phyloP scores from a whole-genome alignment of 2,888 invertebrate genomes.

The Rhodophaea formosa region DNA sequence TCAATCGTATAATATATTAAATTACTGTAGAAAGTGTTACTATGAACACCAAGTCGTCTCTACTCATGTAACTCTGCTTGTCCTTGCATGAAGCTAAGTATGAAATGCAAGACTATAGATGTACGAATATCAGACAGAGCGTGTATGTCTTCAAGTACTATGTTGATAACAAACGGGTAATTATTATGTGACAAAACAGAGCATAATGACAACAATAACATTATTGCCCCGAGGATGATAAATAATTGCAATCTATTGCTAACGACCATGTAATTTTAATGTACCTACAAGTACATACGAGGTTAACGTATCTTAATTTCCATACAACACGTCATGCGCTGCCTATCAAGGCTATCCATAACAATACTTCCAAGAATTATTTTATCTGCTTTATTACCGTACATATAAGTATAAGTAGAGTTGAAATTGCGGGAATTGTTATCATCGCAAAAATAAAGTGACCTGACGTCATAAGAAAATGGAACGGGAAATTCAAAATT shows the following conservation, averaged over 20 bases:
- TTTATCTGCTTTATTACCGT: constrained; percentile 3
- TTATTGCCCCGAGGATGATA: background rate
- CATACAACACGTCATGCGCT: constrained; percentile 30
- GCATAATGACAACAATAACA: constrained; percentile 1
- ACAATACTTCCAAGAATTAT: background rate
- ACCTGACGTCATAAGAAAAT: constrained; percentile 8
- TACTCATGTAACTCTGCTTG: too few species aligned
- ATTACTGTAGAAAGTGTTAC: too few species aligned
- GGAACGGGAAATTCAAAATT: constrained; percentile 25
- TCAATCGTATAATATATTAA: too few species aligned
- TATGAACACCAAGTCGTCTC: too few species aligned
- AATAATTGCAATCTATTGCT: constrained; percentile 1
- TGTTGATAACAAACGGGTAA: background rate
- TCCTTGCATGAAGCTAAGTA: too few species aligned
- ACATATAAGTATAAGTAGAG: background rate
- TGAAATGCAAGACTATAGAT: too few species aligned
- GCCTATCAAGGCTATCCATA: constrained; percentile 23
- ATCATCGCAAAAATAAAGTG: background rate
- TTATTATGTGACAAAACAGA: background rate
- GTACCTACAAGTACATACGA: constrained; percentile 20
- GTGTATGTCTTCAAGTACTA: too few species aligned
- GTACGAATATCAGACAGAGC: too few species aligned
- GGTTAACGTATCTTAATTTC: constrained; percentile 41
- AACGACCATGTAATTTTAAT: constrained; percentile 4
- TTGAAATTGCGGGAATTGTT: background rate